Evolutionary conservation across 2,113 vertebrate genomes (phyloP), one percentile per base, ranked within the genome.

Genomic region (Malurus elegans): DNA sequence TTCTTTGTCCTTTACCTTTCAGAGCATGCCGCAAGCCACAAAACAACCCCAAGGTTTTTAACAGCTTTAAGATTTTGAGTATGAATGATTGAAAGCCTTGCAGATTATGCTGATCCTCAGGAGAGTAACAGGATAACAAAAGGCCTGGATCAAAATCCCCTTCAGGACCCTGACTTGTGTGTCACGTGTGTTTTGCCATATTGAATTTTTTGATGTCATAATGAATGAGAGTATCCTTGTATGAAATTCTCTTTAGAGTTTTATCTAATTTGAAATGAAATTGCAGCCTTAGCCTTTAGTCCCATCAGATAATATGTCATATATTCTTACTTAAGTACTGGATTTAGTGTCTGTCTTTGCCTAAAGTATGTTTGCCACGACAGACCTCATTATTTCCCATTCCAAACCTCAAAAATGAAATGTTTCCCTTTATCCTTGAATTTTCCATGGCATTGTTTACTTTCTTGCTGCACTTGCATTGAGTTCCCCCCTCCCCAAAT

Each of bases 61-160:
- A 54, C 67, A 88, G 74, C 66, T 85, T 83, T 45, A 58, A 80
- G 79, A 57, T 73, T 86, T 90, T 79, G 75, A 44, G 11, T 83
- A 32, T 32, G 66, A 79, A 78, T 15, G 82, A 58, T 10, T 61
- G 79, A 76, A 62, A 65, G 70, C 70, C 72, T 80, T 73, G 44
- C 58, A 80, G 92, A 50, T 90, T 86, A 73, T 69, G 78, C 25
- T 90, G 79, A 90, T 90, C 54, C 53, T 40, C 53, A 57, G 47
- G 71, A 67, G 61, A 81, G 56, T 84, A 75, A 75, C 73, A 79
- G 73, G 70, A 45, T 90, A 92, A 86, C 75, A 82, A n/a, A 85
- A 90, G 72, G 32, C 50, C 34, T 38, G 23, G 38, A 58, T 80
- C 23, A 78, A 51, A 92, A 90, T 86, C 70, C 12, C 6, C 38